Evolutionary conservation across 2,797 vertebrate species (phyloP), one percentile per base, ranked within the genome.

Genomic region (Ctenopoma multispine): DNA sequence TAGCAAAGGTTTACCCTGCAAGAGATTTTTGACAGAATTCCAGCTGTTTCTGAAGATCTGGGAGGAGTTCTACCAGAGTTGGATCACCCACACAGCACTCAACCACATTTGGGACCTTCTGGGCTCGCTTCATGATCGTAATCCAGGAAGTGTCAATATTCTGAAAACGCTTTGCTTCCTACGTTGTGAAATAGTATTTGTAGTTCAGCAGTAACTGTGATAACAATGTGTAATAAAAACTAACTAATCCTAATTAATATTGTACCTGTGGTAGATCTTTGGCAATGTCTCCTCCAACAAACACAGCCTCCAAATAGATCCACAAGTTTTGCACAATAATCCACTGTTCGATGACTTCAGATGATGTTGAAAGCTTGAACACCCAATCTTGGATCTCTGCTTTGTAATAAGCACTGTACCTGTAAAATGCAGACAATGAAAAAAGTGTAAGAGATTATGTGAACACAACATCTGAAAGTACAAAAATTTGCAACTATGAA

Each of bases 11-110:
- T 92, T 92, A 98, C 97, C 97, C 96, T 20, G 96, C 95, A 31
- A 98, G 96, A 13, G 96, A 98, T 43, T 98, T 98, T 87, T 97
- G 97, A 81, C 96, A 98, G n/a, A 96, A 94, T 80, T 98, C 96
- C 65, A 98, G 81, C 75, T 98, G 96, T 51, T 97, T 96, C 65
- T 96, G 84, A 59, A 98, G 92, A 69, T 97, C 95, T 20, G 96
- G 95, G 4, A 98, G 81, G 4, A 96, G 79, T 51, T 96, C 92
- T 5, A 88, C 94, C 93, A 97, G 92, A 12, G 88, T 94, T 76
- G 96, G 94, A 80, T 98, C 96, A 15, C 95, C 95, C 14, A 94
- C 93, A 80, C 96, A 98, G 47, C 96, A 97, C 79, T 97, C 95
- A 54, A 97, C 92, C 72, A 97, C 95, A 20, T 87, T 96, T 17